Evolutionary conservation across 1,140 invertebrate genomes (phyloP), one percentile per base, ranked within the genome.

Genomic region (Lordiphosa clarofinis): DNA sequence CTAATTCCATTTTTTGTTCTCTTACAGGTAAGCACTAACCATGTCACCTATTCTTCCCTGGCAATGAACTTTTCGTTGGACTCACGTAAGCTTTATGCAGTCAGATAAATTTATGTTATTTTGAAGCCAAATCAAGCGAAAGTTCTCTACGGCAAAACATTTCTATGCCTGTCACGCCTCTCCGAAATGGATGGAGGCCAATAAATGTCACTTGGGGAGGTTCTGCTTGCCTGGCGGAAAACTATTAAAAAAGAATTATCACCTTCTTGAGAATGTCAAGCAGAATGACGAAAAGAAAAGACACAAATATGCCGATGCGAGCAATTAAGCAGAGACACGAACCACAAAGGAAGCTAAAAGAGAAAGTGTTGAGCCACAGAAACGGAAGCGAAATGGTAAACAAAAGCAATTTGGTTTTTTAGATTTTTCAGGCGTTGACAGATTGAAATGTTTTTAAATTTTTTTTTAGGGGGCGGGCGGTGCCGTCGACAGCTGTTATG

Each of bases 201-300:
- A 78, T 84, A 84, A 86, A 84, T 78, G 78, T 84, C 78, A 84
- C 73, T 84, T 86, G 78, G 28, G 28, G 6, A 31, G 7, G 28
- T 31, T 31, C 58, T 67, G 67, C 56, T 47, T 52, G 43, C 65
- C 78, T 86, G 68, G 79, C 73, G 73, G 79, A 73, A 86, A 84
- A 84, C 78, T 86, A 86, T 84, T 78, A 84, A 84, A 79, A 84
- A 59, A 84, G 79, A 84, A 84, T 84, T 84, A 84, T 84, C 78
- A 84, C 78, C 79, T 71, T 60, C 48, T 68, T 49, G 64, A 68
- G 67, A 68, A 70, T 56, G 66, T 70, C 67, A 63, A 31, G 49
- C 37, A 37, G 43, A 31, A 42, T 31, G 12, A 24, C 21, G 21
- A 24, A 40, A 28, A 28, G 9, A 36, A 35, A 35, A 35, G 21